Base-by-base conservation (phyloP, 2,113 vertebrate species). In the Jaculus jaculus region DNA sequence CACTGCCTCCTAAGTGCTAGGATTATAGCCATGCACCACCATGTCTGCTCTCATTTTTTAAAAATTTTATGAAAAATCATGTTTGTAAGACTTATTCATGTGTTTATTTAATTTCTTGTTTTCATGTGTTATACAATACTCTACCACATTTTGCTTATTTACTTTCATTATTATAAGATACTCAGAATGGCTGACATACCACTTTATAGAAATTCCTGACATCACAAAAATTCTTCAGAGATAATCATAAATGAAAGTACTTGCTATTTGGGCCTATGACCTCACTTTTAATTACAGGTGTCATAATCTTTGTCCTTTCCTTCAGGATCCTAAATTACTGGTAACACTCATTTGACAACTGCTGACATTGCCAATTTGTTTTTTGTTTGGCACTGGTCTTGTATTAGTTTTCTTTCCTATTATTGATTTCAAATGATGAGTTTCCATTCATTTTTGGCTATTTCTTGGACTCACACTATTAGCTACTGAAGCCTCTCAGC, bases 351-450 rank as follows among this genome's bases (percentile, higher is more conserved):
- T 79, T 79, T 92, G 32, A 30, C 63, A 60, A 5, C 92, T 79
- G 63, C 17, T 92, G 51, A 72, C 66, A 83, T 32, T 83, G 30
- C 65, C 0, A 66, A 87, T 86, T 47, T 47, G 87, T 92, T 88
- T 77, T 87, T 89, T 61, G 24, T 8, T 87, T 92, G 42, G 11
- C 13, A 84, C 42, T 90, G 32, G 63, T 84, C 37, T 60, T 82
- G 6, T 32, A 86, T 69, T n/a, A 87, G 30, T 37, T 65, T 89
- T 84, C n/a, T 78, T 84, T 5, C 34, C 26, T 81, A 87, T 74
- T 94, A 30, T 94, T 94, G 75, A 88, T 71, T 79, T 85, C 23
- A 90, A 92, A 94, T 82, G 92, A 66, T 92, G 20, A 2, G 85
- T 89, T 91, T 91, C 13, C 47, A 84, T 78, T 61, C 24, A 7